Evolutionary conservation across 2,113 vertebrate genomes (phyloP).

Genomic region (Ammospiza caudacuta): DNA sequence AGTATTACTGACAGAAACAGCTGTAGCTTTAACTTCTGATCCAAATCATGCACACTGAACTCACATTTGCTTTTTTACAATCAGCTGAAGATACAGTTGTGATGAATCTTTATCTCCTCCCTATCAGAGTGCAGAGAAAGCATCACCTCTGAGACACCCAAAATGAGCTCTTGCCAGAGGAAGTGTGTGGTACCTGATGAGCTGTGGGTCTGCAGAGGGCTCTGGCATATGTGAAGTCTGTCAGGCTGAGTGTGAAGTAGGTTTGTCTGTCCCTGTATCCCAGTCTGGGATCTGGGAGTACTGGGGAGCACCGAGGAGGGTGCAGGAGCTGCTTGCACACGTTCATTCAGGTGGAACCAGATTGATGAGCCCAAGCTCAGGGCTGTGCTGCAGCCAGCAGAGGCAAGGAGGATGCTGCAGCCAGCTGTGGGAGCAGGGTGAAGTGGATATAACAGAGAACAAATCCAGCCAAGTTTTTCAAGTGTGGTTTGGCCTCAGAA

Average conservation of each 20-base stretch:
- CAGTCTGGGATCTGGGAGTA: background rate
- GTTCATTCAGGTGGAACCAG: background rate
- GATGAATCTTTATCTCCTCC: background rate
- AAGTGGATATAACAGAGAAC: background rate
- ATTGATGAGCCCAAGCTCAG: background rate
- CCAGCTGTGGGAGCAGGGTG: background rate
- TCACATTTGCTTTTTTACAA: background rate
- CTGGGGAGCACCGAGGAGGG: background rate
- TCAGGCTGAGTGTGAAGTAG: background rate
- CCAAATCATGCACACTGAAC: background rate
- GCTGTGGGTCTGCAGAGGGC: background rate
- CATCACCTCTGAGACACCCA: background rate
- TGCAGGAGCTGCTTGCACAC: accelerated
- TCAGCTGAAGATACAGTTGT: background rate
- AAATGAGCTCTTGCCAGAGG: background rate
- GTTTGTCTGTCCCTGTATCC: background rate
- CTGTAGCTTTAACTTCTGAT: background rate
- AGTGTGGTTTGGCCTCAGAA: conserved; percentile 9
- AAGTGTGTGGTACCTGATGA: background rate
- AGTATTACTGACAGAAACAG: background rate
- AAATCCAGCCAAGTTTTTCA: background rate
- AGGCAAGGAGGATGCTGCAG: background rate
- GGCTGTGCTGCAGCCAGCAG: background rate
- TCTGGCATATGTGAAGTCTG: background rate
- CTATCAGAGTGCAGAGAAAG: background rate